Evolutionary conservation across 2,113 vertebrate species (phyloP).

Genomic region (Varanus salvator): DNA sequence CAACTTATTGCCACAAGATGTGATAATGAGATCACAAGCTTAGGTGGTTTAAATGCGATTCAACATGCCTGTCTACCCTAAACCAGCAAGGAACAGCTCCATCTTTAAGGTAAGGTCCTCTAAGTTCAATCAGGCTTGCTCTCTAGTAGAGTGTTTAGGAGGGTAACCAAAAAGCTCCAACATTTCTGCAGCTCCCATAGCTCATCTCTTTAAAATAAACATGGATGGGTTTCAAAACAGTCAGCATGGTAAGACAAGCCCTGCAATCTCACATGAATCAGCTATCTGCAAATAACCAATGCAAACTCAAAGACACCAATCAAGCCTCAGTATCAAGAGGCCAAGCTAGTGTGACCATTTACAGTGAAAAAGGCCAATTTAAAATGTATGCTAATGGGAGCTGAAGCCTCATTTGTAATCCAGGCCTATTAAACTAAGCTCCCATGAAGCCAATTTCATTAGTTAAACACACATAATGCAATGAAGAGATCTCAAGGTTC

Average conservation of each 20-base stretch:
- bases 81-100: not conserved
- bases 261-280: conserved; percentile 31
- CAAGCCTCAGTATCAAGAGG: not conserved
- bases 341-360: conserved; percentile 40
- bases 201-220: not conserved
- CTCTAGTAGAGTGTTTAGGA: not conserved
- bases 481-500: conserved; percentile 57
- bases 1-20: not conserved
- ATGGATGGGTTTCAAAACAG: conserved; percentile 37
- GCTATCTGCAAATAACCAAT: conserved; percentile 36
- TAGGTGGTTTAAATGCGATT: not conserved
- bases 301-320: conserved; percentile 37
- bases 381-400: conserved; percentile 40
- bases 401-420: conserved; percentile 58
- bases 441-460: conserved; percentile 60
- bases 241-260: conserved; percentile 26
- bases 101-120: not conserved
- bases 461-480: conserved; percentile 52
- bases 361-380: conserved; percentile 44
- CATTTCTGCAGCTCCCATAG: not conserved
- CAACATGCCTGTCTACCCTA: not conserved
- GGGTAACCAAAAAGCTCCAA: conserved; percentile 32
- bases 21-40: not conserved
- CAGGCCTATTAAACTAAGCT: conserved; percentile 44
- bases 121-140: not conserved